Base-by-base conservation (phyloP, 2,113 vertebrate genomes). In the Alligator sinensis region DNA sequence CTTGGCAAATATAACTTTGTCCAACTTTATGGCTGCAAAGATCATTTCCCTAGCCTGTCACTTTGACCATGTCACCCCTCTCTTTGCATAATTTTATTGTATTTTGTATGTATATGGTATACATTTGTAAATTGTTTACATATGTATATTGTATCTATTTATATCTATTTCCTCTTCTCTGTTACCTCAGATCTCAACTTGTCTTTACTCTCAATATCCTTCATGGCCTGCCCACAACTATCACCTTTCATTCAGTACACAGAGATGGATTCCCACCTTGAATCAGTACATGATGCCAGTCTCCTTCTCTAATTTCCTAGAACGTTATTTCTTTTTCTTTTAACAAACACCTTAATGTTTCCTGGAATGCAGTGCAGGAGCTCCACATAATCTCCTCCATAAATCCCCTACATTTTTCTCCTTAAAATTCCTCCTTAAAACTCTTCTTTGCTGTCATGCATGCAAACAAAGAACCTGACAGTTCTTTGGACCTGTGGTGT, bases 381-480 rank as follows among this genome's bases (percentile, higher is more conserved):
- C 47, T 34, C 28, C 21, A 70, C 16, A 13, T 63, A 24, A 82
- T 25, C 58, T 80, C 19, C 18, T 55, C 0, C 0, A 64, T 70
- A 92, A 75, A 62, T 75, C 3, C 28, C 38, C 18, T 6, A 58
- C 38, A 55, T 66, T 66, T 10, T n/a, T 89, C n/a, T 64, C 58
- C 80, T 83, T 80, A 66, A 86, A 21, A n/a, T 89, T 95, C 91
- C 86, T 54, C 25, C 14, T 88, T 82, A 25, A 54, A 63, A 79
- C 55, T 91, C 27, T 70, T 4, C 77, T 86, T 84, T 86, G 34
- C 22, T 12, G 25, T 28, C 34, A 24, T 74, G 17, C 2, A 9
- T 64, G 84, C 18, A 62, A 92, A 9, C 47, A 47, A 47, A 47
- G 47, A 78, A 75, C n/a, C 57, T 82, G 60, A 72, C 77, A 82